A percentile compares a stretch with the other conserved stretches of the same genome.
These are phyloP conservation scores for Zelleria hepariella DNA, from an alignment of 2,888 invertebrate genomes.

Conservation along the genomic window DNA sequence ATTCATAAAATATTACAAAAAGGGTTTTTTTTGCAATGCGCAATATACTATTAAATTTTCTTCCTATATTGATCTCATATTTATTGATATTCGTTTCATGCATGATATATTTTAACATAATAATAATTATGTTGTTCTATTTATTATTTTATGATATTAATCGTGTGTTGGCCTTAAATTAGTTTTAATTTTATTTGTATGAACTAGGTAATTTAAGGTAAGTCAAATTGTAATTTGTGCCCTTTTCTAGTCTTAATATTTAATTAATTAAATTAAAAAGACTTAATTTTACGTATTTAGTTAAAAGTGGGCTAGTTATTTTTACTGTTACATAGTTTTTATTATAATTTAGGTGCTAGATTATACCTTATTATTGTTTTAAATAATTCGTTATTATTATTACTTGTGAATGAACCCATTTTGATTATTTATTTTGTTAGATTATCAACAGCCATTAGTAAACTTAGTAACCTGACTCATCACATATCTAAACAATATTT, in stretches of 20 bases:
- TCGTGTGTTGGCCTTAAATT: not conserved
- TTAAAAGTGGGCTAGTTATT: not conserved
- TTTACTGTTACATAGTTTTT: constrained; percentile 4
- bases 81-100: not conserved
- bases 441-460: not conserved
- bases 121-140: not conserved
- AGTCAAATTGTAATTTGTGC: not conserved
- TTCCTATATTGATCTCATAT: not conserved
- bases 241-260: not conserved
- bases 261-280: not conserved
- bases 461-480: not conserved
- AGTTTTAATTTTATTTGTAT: not conserved
- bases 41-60: no score
- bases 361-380: constrained; percentile 7
- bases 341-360: constrained; percentile 13
- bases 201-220: not conserved
- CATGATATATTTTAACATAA: not conserved
- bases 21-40: no score
- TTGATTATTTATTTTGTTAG: not conserved
- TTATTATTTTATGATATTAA: not conserved
- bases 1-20: no score
- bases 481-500: not conserved
- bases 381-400: not conserved
- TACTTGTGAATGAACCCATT: not conserved
- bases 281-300: not conserved